Evolutionary conservation across 2,888 invertebrate genomes (phyloP).

Genomic region (Microctonus brassicae): DNA sequence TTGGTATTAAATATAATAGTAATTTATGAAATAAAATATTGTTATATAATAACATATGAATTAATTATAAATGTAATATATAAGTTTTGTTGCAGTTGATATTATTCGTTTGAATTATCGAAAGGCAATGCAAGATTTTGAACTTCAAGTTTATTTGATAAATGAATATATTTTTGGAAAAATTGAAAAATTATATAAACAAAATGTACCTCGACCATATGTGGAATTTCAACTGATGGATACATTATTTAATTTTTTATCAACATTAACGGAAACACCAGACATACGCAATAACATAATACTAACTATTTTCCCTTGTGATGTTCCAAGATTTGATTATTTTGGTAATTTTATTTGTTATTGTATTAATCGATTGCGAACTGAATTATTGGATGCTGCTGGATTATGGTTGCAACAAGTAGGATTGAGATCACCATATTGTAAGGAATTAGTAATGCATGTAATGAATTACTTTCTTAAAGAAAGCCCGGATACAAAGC

Average conservation of each 20-base stretch:
- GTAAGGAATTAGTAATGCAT: conserved; percentile 82
- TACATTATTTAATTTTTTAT: conserved; percentile 82
- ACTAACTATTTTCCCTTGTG: conserved; percentile 84
- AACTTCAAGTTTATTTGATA: conserved; percentile 83
- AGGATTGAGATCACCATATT: conserved; percentile 83
- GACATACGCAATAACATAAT: conserved; percentile 87
- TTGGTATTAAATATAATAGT: conserved; percentile 72
- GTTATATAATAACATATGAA: no score
- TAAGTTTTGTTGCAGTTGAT: conserved; percentile 51
- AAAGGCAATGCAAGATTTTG: conserved; percentile 73
- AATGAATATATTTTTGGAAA: conserved; percentile 88
- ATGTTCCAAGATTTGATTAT: conserved; percentile 78
- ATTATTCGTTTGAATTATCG: conserved; percentile 66
- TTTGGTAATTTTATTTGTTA: conserved; percentile 88
- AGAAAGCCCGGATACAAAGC: conserved; percentile 80
- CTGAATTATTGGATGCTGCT: conserved; percentile 82
- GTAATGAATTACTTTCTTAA: conserved; percentile 87
- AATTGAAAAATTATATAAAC: conserved; percentile 75
- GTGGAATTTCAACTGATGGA: conserved; percentile 85
- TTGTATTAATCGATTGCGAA: conserved; percentile 84
- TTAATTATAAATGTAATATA: conserved; percentile 26
- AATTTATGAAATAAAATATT: conserved; percentile 30
- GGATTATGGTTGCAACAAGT: conserved; percentile 92
- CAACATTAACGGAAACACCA: conserved; percentile 76
- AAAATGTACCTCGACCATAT: conserved; percentile 74